Evolutionary conservation across 2,113 vertebrate genomes (phyloP).

Genomic region (Pristiophorus japonicus): DNA sequence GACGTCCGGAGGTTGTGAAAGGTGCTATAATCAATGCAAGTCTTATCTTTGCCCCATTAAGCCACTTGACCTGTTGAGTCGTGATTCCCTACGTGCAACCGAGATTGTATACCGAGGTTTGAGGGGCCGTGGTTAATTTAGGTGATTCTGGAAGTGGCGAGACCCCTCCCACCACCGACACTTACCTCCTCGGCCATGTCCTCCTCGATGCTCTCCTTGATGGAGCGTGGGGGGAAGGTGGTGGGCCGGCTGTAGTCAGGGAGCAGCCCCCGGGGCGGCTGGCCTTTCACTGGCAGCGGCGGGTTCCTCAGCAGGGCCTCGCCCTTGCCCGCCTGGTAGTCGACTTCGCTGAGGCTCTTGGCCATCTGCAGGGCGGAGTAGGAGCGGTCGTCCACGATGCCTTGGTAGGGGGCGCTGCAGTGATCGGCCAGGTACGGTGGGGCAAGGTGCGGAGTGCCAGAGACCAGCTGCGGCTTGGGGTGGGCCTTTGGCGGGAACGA

Average conservation of each 20-base stretch:
- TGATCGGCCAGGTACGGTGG: slow-evolving; percentile 41
- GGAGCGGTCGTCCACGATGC: slow-evolving; percentile 74
- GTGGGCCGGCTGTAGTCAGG: slow-evolving; percentile 57
- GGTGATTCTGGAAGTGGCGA: not conserved
- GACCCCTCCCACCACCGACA: not conserved
- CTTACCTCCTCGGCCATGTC: slow-evolving; percentile 83
- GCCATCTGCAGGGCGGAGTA: slow-evolving; percentile 95
- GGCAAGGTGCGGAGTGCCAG: slow-evolving; percentile 43
- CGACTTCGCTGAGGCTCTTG: slow-evolving; percentile 85
- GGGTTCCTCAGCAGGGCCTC: slow-evolving; percentile 46
- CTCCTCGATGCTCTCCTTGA: slow-evolving; percentile 84
- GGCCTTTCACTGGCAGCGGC: slow-evolving; percentile 47
- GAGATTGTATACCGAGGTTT: not conserved
- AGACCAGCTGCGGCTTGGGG: slow-evolving; percentile 51
- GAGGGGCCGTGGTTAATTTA: not conserved
- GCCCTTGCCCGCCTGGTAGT: slow-evolving; percentile 57
- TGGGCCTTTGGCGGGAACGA: slow-evolving; percentile 50
- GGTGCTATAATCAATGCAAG: too few species aligned
- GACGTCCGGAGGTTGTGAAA: too few species aligned
- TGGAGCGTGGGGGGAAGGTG: slow-evolving; percentile 75
- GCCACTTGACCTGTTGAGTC: not conserved
- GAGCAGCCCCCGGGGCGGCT: slow-evolving; percentile 54
- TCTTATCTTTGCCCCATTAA: too few species aligned
- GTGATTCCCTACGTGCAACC: not conserved
- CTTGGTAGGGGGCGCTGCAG: slow-evolving; percentile 42